These are phyloP conservation scores for Zosterops hypoxanthus DNA, from an alignment of 2,113 vertebrate genomes.

Conservation along the genomic window DNA sequence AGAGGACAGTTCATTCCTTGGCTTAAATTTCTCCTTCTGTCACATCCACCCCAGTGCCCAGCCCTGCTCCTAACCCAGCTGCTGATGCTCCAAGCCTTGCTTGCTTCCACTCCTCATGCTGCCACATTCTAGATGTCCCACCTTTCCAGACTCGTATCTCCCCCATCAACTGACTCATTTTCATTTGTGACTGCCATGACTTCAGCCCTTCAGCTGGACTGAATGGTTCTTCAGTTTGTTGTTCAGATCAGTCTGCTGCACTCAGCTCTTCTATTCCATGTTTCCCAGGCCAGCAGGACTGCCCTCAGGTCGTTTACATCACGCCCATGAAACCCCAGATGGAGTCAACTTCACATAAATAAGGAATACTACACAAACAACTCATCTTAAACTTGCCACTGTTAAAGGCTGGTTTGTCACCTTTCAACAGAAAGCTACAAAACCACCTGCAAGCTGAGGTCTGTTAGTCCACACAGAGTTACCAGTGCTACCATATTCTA, in stretches of 20 bases:
- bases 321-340: rapidly evolving
- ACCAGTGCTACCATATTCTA: background rate
- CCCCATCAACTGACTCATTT: background rate
- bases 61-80: background rate
- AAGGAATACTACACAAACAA: background rate
- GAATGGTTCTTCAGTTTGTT: background rate
- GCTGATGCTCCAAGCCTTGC: background rate
- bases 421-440: background rate
- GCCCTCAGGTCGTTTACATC: background rate
- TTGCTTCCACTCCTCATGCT: background rate
- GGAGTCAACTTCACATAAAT: background rate
- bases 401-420: background rate
- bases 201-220: background rate
- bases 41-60: background rate
- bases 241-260: rapidly evolving
- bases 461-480: background rate
- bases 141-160: background rate
- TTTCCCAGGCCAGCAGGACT: background rate
- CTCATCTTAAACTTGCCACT: background rate
- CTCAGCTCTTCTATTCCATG: background rate
- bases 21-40: background rate
- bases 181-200: background rate
- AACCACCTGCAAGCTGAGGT: background rate
- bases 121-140: rapidly evolving
- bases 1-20: background rate